Evolutionary conservation across 2,113 vertebrate species (phyloP).

Genomic region (Corythornis madagascariensis): DNA sequence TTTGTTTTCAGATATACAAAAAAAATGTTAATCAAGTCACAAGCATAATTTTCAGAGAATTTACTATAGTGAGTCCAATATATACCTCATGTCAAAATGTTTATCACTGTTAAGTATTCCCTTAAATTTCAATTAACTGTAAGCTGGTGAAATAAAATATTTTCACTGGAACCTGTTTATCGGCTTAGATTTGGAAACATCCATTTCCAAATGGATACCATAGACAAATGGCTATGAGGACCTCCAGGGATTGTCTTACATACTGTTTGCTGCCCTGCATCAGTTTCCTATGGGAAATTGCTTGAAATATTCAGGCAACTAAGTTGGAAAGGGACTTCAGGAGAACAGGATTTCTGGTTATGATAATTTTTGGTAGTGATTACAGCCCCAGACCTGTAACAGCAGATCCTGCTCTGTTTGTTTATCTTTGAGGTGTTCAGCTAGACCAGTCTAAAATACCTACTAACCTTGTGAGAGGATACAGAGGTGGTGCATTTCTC

Average conservation of each 20-base stretch:
- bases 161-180: neutral
- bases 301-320: neutral
- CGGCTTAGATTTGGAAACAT: neutral
- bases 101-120: neutral
- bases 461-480: neutral
- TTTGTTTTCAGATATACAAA: neutral
- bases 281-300: neutral
- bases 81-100: neutral
- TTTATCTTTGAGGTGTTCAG: neutral
- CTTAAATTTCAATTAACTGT: neutral
- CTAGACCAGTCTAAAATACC: neutral
- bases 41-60: neutral
- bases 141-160: neutral
- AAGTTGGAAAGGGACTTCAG: neutral
- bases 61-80: neutral
- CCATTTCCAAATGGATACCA: neutral
- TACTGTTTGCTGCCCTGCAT: neutral
- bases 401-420: slow-evolving; percentile 11
- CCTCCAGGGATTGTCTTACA: neutral
- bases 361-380: neutral
- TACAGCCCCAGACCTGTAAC: neutral
- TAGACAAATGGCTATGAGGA: neutral
- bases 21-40: neutral
- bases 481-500: neutral
- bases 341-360: neutral